These are phyloP conservation scores for Chrysemys picta DNA, from an alignment of 2,113 vertebrate species.

Conservation along the genomic window DNA sequence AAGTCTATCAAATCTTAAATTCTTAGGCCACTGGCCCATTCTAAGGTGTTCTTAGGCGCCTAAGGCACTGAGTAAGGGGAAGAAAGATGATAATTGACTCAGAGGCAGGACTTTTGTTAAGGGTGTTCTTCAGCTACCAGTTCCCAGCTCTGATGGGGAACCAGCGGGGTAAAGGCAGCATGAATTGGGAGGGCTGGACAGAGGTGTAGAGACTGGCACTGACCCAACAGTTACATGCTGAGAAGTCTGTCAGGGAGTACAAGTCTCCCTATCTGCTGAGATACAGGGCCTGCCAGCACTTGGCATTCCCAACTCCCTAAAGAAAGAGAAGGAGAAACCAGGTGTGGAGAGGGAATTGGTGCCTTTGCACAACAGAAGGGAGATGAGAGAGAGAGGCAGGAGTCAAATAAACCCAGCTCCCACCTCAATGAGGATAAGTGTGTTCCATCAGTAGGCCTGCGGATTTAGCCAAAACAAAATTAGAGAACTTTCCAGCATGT, in stretches of 20 bases:
- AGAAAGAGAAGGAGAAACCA: not conserved
- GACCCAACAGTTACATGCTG: not conserved
- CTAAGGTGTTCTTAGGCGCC: not conserved
- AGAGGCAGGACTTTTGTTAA: not conserved
- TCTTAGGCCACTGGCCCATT: not conserved
- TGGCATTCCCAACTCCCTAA: accelerated
- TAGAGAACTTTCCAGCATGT: not conserved
- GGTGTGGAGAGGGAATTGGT: not conserved
- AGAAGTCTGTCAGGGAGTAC: not conserved
- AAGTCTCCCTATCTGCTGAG: not conserved
- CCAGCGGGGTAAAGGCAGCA: not conserved
- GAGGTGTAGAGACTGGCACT: accelerated
- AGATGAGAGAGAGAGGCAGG: not conserved
- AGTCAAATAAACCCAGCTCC: not conserved
- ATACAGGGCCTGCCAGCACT: not conserved
- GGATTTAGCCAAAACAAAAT: not conserved
- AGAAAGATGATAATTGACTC: not conserved
- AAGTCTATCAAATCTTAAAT: not conserved
- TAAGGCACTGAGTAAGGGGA: accelerated
- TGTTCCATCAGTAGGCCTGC: not conserved
- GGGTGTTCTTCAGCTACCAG: not conserved
- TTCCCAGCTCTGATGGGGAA: not conserved
- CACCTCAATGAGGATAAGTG: not conserved
- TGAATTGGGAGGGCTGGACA: not conserved
- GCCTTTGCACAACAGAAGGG: not conserved